A percentile compares a stretch with the other conserved stretches of the same genome.
Evolutionary conservation across 2,797 vertebrate species (phyloP).

Genomic region (Lagorchestes hirsutus): DNA sequence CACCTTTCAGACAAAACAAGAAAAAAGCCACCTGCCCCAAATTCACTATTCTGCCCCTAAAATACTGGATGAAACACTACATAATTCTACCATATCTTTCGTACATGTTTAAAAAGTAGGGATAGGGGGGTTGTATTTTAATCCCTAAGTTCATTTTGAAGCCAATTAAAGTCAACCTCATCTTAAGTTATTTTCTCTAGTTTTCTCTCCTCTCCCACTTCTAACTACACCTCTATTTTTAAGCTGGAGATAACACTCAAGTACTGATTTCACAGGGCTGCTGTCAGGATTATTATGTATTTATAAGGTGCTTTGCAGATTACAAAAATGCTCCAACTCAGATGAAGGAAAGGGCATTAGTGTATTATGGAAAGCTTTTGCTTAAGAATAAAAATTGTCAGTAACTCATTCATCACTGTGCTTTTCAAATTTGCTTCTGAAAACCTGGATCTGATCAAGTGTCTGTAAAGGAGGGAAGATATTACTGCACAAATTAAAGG

Average conservation of each 20-base stretch:
- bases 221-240: constrained; percentile 26
- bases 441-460: background rate
- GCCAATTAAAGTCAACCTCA: background rate
- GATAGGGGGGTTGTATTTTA: background rate
- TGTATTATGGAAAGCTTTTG: background rate
- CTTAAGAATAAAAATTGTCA: background rate
- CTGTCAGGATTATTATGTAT: background rate
- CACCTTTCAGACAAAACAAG: background rate
- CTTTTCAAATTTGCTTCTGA: background rate
- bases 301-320: constrained; percentile 2
- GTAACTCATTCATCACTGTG: background rate
- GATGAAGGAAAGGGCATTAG: background rate
- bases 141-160: background rate
- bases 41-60: background rate
- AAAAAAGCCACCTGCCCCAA: background rate
- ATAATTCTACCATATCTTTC: background rate
- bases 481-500: background rate
- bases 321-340: background rate
- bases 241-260: background rate
- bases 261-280: constrained; percentile 16
- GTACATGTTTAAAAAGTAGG: background rate
- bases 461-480: background rate
- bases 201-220: constrained; percentile 4
- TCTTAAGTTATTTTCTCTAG: constrained; percentile 21
- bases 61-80: background rate